phyloP scores from a whole-genome alignment of 2,113 vertebrate species.

The Psilopogon haemacephalus region DNA sequence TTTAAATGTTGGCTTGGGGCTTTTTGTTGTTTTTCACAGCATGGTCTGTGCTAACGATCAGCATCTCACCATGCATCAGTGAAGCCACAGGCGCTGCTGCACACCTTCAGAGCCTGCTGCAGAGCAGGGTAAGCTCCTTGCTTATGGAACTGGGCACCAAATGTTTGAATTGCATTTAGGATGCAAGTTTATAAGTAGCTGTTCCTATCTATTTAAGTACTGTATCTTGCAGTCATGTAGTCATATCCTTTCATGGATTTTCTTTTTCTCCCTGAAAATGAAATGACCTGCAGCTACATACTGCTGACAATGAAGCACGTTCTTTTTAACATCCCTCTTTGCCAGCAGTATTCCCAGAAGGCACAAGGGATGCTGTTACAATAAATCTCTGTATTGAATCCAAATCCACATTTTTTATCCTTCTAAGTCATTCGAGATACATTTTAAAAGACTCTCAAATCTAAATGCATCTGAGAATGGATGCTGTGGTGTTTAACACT shows the following conservation, averaged over 20 bases:
- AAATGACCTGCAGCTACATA: background rate
- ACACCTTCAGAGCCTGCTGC: accelerated
- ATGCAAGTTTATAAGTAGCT: background rate
- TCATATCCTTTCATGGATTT: background rate
- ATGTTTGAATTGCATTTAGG: background rate
- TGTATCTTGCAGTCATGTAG: background rate
- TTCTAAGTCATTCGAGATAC: background rate
- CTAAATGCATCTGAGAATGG: background rate
- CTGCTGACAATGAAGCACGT: background rate
- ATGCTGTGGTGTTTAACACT: background rate
- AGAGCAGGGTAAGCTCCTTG: background rate
- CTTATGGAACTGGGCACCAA: background rate
- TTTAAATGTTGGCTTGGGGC: accelerated
- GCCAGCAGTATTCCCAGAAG: background rate
- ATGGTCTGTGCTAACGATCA: background rate
- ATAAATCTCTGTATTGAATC: background rate
- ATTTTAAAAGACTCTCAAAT: background rate
- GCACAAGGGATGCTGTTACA: background rate
- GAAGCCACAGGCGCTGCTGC: background rate
- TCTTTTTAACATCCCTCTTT: background rate
- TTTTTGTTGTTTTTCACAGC: background rate
- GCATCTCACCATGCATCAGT: background rate
- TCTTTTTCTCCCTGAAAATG: background rate
- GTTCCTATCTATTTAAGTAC: background rate
- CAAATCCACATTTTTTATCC: background rate